Evolutionary conservation across 2,797 vertebrate species (phyloP).

Genomic region (Urocyon cinereoargenteus): DNA sequence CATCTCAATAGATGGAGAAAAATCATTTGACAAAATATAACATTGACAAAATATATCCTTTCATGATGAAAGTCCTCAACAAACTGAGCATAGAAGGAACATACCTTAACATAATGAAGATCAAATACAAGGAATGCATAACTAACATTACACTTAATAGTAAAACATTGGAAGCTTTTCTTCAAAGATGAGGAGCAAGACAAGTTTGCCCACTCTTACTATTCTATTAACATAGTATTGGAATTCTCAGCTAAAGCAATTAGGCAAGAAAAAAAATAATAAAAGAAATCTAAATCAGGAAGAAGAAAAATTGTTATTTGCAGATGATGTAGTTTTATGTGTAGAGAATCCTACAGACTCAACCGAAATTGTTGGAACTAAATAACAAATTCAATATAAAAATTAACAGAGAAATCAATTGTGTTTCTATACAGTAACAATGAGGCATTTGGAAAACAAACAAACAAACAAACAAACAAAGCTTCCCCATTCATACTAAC

Average conservation of each 20-base stretch:
- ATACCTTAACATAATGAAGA: not conserved
- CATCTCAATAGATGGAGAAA: not conserved
- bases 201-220: not conserved
- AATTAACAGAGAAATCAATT: not conserved
- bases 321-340: not conserved
- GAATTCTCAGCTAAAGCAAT: not conserved
- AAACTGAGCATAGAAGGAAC: not conserved
- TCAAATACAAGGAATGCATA: not conserved
- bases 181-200: not conserved
- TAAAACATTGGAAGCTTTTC: not conserved
- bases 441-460: not conserved
- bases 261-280: not conserved
- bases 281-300: not conserved
- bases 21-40: not conserved
- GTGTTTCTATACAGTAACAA: not conserved
- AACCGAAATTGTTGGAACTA: not conserved
- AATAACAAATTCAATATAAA: not conserved
- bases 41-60: not conserved
- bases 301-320: not conserved
- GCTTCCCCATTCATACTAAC: not conserved
- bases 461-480: not conserved
- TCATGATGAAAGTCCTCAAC: not conserved
- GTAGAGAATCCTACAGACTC: not conserved
- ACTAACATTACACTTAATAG: not conserved
- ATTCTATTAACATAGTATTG: not conserved